Evolutionary conservation across 2,797 vertebrate species (phyloP).

Genomic region (Poeciliopsis gracilis): DNA sequence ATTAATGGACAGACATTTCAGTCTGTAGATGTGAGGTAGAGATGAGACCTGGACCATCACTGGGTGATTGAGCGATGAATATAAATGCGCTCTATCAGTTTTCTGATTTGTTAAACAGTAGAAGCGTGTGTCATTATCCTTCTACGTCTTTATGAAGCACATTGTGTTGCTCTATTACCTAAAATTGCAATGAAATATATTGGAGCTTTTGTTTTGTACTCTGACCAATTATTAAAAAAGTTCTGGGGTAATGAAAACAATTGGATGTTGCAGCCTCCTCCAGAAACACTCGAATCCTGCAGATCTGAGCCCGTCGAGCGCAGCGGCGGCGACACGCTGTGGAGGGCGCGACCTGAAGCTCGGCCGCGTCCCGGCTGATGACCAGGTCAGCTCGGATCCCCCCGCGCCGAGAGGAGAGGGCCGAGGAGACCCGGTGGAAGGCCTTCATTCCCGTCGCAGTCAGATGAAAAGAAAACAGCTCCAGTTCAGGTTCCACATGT

Average conservation of each 20-base stretch:
- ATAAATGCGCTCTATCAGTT: neutral
- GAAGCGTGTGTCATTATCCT: neutral
- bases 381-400: slow-evolving; percentile 65
- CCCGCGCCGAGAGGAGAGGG: slow-evolving; percentile 50
- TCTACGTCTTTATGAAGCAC: neutral
- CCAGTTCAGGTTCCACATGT: slow-evolving; percentile 74
- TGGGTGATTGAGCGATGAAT: neutral
- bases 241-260: neutral
- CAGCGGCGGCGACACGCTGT: slow-evolving; percentile 4
- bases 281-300: neutral
- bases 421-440: slow-evolving; percentile 65
- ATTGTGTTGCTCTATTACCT: neutral
- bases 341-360: slow-evolving; percentile 21
- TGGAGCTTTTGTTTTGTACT: neutral
- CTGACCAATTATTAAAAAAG: neutral
- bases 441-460: slow-evolving; percentile 57
- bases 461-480: slow-evolving; percentile 80
- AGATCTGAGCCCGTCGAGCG: slow-evolving; percentile 7
- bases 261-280: neutral
- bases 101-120: neutral
- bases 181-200: neutral
- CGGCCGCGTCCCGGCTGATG: slow-evolving; percentile 53
- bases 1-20: neutral
- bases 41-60: neutral
- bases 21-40: neutral